Conservation (phyloP, 2,113 vertebrate species). For the Corvus hawaiiensis region DNA sequence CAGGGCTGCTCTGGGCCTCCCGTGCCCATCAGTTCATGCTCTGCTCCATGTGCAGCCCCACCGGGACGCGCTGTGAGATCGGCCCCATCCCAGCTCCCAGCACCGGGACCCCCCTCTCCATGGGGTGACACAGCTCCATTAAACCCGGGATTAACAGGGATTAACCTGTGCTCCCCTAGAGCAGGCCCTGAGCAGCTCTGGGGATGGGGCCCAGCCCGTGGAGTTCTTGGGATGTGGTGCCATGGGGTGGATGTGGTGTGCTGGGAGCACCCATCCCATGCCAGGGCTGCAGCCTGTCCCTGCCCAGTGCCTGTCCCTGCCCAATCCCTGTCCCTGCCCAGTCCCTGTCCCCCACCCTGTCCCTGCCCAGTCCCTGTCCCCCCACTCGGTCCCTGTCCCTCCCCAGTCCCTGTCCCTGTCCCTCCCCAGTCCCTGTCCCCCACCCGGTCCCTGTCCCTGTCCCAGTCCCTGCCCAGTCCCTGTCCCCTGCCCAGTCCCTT, state of each 20-base stretch:
- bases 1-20: neutral
- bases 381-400: no score
- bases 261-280: neutral
- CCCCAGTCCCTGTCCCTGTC: no score
- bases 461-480: neutral
- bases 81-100: neutral
- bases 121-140: rapidly evolving
- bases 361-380: no score
- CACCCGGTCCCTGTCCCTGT: neutral
- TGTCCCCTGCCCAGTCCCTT: neutral
- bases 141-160: neutral
- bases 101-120: rapidly evolving
- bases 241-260: neutral
- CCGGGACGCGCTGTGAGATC: neutral
- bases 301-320: neutral
- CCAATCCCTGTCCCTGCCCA: neutral
- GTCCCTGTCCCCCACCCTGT: neutral
- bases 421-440: no score
- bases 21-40: neutral
- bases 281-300: neutral
- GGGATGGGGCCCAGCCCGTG: neutral
- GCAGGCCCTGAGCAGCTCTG: neutral
- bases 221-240: neutral
- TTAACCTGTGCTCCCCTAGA: neutral
- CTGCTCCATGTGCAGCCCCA: neutral